Conservation (phyloP, 92 coral and sea anemone genomes). For the Chrysogorgia sp. region DNA sequence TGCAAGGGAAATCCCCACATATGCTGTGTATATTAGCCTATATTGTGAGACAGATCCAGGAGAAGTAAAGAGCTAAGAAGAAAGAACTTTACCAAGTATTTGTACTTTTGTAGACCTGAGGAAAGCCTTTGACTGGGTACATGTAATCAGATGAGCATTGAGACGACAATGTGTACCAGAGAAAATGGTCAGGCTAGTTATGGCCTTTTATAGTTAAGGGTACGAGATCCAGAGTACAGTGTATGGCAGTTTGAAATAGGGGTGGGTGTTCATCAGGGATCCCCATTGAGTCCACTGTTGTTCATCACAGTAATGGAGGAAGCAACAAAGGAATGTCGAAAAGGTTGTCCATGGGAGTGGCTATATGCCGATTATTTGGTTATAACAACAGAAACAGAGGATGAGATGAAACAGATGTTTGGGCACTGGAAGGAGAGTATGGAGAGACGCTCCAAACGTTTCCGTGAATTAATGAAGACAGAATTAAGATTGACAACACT, state of each 20-base stretch:
- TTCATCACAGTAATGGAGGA: slow-evolving; percentile 7
- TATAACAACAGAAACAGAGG: background rate
- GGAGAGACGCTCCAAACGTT: too few species aligned
- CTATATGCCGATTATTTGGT: background rate
- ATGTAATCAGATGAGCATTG: background rate
- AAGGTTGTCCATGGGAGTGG: background rate
- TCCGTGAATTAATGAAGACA: too few species aligned
- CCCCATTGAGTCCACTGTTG: background rate
- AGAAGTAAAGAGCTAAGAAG: too few species aligned
- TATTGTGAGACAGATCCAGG: too few species aligned
- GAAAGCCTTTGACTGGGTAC: background rate
- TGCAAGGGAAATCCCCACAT: too few species aligned
- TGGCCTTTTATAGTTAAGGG: background rate
- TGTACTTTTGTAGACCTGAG: background rate
- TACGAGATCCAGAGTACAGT: too few species aligned
- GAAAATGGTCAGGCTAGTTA: background rate
- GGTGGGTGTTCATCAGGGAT: background rate
- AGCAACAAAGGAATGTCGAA: slow-evolving; percentile 3
- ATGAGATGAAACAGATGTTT: background rate
- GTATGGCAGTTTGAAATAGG: background rate
- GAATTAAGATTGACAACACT: too few species aligned
- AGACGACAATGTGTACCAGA: background rate
- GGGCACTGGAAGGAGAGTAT: background rate
- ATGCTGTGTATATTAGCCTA: too few species aligned
- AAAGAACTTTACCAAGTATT: too few species aligned